Base-by-base conservation (phyloP, 2,888 invertebrate genomes). In the Drosophila trichaetosa region DNA sequence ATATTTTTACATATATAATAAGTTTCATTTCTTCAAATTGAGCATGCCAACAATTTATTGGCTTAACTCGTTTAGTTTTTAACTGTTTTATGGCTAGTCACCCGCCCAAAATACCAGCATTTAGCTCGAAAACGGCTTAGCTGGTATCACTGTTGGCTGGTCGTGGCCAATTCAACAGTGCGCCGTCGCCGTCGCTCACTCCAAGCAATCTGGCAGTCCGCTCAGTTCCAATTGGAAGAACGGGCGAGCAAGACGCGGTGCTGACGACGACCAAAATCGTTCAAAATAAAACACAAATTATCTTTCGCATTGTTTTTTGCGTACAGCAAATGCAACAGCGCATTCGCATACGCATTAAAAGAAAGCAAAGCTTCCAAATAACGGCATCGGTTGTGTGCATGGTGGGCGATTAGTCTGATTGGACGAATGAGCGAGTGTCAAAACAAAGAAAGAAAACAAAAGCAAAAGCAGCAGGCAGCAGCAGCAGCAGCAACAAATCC, bases 171-270 rank as follows among this genome's bases (percentile, higher is more conserved):
- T 77, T 66, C 53, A 53, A 54, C 70, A 78, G 38, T 79, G 79
- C 79, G 79, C 79, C 79, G 79, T 79, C 79, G 79, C 79, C 34
- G 79, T 79, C 80, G 79, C 78, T 78, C 79, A 75, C 79, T 62
- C 79, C 64, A 51, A 71, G 31, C 53, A 51, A 72, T 65, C 57
- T 69, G 73, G 38, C 76, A 61, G 48, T 36, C 54, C 83, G 69
- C 85, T 83, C 81, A 82, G 80, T 82, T 82, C 78, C 78, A 85
- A 78, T 82, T 80, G 85, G 83, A 79, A 83, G 80, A 82, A 79
- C 86, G 83, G 79, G 83, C 79, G 83, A 83, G 73, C 69, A 81
- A 86, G 79, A 72, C 76, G 76, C 83, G 73, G 59, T 51, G 68
- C 67, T 77, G 60, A 71, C 62, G 68, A 70, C 80, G 52, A 71